Base-by-base conservation (phyloP, 2,888 invertebrate genomes). In the Caenorhabditis sp. region DNA sequence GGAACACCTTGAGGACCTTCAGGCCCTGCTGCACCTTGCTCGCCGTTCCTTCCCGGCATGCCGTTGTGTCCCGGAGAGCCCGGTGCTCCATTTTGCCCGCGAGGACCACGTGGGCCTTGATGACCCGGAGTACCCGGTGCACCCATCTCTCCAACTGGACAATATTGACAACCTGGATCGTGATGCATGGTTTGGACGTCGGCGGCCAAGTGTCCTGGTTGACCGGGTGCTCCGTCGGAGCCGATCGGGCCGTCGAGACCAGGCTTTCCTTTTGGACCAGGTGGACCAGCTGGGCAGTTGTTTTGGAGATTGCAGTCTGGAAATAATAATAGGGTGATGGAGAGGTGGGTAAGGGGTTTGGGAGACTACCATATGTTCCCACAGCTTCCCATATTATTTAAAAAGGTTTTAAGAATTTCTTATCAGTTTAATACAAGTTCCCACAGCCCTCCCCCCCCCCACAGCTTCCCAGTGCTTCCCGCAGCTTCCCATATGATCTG, bases 111-210 rank as follows among this genome's bases (percentile, higher is more conserved):
- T 20, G 80, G 80, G 12, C 80, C 71, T 12, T 65, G 26, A 27
- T 66, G 57, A 36, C 80, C 80, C 1, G 66, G 53, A 5, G 67
- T 20, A 21, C 80, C 80, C 1, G 77, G 73, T 20, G 71, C 62
- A 1, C 80, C 80, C 69, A 68, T 70, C 49, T 76, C 75, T 27
- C 80, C 80, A 20, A 76, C 70, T 4, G 80, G 80, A 43, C 80
- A 80, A 26, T 76, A 74, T 36, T 67, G 69, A 57, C 80, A 80
- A 8, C 73, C 73, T 0, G 67, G 63, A 38, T 77, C 77, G 14
- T 63, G 38, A 21, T 74, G 59, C 65, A 74, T 70, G 0, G 68
- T 66, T 50, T 67, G 64, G 12, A 77, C 59, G 26, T 77, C 74
- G 21, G 27, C 56, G 0, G 73, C 31, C n/a, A 53, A 57, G 5